A percentile compares a stretch with the other conserved stretches of the same genome.
These are phyloP conservation scores for Popillia japonica DNA, from an alignment of 1,140 invertebrate genomes.

Conservation along the genomic window DNA sequence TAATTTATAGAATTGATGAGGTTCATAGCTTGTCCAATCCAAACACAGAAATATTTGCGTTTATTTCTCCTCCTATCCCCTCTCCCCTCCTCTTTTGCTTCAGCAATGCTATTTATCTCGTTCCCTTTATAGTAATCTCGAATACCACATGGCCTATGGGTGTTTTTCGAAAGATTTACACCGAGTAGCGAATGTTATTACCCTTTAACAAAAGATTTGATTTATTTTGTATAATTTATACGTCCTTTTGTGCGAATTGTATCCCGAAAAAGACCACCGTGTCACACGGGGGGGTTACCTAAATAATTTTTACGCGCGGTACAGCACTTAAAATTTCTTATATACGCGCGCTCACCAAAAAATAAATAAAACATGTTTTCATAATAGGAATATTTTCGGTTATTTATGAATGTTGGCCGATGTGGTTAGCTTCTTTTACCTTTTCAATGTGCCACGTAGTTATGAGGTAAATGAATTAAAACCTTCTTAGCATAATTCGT, in stretches of 20 bases:
- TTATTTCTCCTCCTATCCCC: no score
- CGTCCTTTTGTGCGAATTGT: neutral
- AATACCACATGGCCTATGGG: neutral
- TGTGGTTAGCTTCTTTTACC: slow-evolving; percentile 4
- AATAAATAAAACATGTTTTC: neutral
- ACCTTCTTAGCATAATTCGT: slow-evolving; percentile 10
- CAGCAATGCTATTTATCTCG: neutral
- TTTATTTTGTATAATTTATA: slow-evolving; percentile 1
- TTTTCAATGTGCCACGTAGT: neutral
- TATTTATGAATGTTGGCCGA: neutral
- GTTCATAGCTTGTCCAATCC: no score
- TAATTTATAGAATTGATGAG: no score
- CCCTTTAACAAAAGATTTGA: slow-evolving; percentile 1
- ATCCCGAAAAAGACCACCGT: neutral
- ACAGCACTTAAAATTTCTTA: neutral
- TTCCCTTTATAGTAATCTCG: neutral
- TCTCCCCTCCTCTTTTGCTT: no score
- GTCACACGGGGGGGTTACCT: neutral
- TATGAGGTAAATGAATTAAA: neutral
- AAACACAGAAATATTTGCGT: no score
- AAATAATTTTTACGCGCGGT: slow-evolving; percentile 6
- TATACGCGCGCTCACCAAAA: neutral
- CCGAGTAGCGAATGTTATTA: slow-evolving; percentile 1
- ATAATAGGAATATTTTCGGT: slow-evolving; percentile 4
- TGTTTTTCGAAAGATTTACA: neutral